These are phyloP conservation scores for Alligator mississippiensis DNA, from an alignment of 2,113 vertebrate genomes.

Conservation along the genomic window DNA sequence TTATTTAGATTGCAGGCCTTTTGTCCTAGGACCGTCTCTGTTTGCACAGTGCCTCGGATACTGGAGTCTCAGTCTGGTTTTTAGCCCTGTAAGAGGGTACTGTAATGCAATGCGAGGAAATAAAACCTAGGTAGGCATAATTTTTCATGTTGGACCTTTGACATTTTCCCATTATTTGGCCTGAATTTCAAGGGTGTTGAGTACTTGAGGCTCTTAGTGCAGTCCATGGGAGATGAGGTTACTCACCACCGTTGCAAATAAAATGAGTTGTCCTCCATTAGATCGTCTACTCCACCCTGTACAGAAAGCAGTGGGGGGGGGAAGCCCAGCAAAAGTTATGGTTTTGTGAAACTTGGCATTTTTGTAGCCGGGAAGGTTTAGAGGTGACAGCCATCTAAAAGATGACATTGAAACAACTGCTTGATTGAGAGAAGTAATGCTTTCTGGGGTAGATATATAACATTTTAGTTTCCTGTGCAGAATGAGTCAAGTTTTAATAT, in stretches of 20 bases:
- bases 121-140: too few species aligned
- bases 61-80: too few species aligned
- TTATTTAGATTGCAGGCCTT: not conserved
- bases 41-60: not conserved
- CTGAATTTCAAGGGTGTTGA: fast-evolving
- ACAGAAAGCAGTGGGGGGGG: not conserved
- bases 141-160: not conserved
- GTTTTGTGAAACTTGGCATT: not conserved
- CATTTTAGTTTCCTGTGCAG: not conserved
- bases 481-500: not conserved
- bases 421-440: not conserved
- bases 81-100: too few species aligned
- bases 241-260: fast-evolving
- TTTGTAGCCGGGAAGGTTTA: not conserved
- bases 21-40: not conserved
- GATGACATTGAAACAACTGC: fast-evolving
- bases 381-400: not conserved
- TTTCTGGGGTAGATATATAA: not conserved
- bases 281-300: not conserved
- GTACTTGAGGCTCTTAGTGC: fast-evolving
- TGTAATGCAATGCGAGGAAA: not conserved
- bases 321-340: not conserved
- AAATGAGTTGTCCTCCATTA: not conserved
- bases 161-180: not conserved
- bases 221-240: not conserved